Percentiles rank a stretch among this genome's conserved stretches.
Evolutionary conservation across 2,113 vertebrate genomes (phyloP).

Genomic region (Pungitius pungitius): DNA sequence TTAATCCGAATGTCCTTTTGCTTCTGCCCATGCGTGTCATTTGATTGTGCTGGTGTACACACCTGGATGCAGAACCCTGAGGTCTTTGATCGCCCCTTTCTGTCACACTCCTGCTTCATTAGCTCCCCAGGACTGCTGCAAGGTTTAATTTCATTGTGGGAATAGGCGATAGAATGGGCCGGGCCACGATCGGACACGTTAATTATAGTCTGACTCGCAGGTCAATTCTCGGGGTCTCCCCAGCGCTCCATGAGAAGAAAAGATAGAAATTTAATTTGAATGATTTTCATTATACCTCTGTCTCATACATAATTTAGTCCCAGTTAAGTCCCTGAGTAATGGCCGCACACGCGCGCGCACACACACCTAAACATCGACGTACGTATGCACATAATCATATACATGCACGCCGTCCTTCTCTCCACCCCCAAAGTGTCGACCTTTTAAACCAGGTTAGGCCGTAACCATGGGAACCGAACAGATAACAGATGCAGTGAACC

Average conservation of each 20-base stretch:
- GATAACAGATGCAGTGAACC: constrained; percentile 49
- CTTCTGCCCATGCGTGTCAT: background rate
- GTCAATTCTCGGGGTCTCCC: constrained; percentile 75
- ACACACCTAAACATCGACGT: constrained; percentile 17
- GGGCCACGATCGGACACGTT: constrained; percentile 68
- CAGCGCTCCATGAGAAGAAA: constrained; percentile 65
- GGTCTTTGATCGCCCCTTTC: constrained; percentile 47
- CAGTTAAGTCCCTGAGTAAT: constrained; percentile 66
- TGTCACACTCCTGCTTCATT: constrained; percentile 64
- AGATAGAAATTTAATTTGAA: constrained; percentile 75
- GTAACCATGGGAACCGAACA: constrained; percentile 77
- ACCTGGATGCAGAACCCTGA: constrained; percentile 15
- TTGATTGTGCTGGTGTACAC: background rate
- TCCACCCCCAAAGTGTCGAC: constrained; percentile 64
- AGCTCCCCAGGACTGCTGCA: constrained; percentile 55
- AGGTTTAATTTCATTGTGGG: constrained; percentile 75
- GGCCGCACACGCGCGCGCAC: constrained; percentile 23
- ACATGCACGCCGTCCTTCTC: constrained; percentile 14
- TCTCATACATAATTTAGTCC: constrained; percentile 80
- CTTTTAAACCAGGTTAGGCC: constrained; percentile 78
- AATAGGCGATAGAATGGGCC: constrained; percentile 65
- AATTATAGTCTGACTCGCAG: constrained; percentile 76
- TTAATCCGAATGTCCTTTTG: background rate
- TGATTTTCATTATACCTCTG: constrained; percentile 77
- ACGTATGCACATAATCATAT: constrained; percentile 10